Evolutionary conservation across 1,140 invertebrate species (phyloP), one percentile per base, ranked within the genome.

Genomic region (Rhysida immarginata): DNA sequence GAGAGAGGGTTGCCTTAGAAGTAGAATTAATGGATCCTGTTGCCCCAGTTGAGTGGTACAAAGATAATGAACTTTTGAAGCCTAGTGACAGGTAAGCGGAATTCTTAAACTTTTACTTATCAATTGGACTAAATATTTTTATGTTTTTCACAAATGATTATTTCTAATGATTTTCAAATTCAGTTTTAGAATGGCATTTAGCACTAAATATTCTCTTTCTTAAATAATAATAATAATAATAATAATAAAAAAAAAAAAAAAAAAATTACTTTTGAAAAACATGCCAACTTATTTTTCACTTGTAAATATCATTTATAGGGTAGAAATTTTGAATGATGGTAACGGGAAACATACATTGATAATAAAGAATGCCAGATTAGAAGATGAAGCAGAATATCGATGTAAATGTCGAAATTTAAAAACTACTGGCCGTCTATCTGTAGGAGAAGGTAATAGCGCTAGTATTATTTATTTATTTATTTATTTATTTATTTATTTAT

Each of bases 11-110:
- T 13, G 81, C 91, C 2, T 72, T 98, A 1, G 92, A 96, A 65
- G 78, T 94, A 41, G 90, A 96, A 72, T 75, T 96, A 13, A 87
- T 93, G 68, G 95, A 98, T 70, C 88, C 92, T 67, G 94, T 90
- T 21, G 89, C 92, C 0, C 82, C 87, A 29, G 83, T 88, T n/a
- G 82, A 86, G 54, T 98, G 92, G 89, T 83, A 81, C 61, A 90
- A 95, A 69, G 91, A 96, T 73, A 92, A 90, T 24, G 73, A 90
- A 69, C 81, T 82, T 1, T 83, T 96, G 62, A 79, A 78, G 35
- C 75, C 83, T 2, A 81, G 75, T 68, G 87, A 91, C 14, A 79
- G 78, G 72, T 74, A 62, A 59, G n/a, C n/a, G n/a, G n/a, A n/a
- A n/a, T n/a, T n/a, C n/a, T n/a, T n/a, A n/a, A n/a, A n/a, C n/a